Evolutionary conservation across 2,888 invertebrate species (phyloP).

Genomic region (Drosophila setosimentum): DNA sequence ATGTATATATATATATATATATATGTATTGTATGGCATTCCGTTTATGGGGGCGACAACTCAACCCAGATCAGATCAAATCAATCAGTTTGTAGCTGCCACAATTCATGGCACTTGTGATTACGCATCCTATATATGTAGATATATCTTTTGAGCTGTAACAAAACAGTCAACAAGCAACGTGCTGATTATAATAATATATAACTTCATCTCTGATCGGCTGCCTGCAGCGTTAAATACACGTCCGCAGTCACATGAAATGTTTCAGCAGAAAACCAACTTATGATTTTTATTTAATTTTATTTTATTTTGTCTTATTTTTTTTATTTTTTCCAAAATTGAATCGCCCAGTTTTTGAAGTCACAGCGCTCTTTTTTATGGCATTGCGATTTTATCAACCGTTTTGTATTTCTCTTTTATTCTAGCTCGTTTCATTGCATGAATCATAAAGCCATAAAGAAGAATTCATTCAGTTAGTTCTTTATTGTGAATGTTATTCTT

Average conservation of each 20-base stretch:
- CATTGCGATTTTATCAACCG: constrained; percentile 65
- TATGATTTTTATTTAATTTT: constrained; percentile 65
- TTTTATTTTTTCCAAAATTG: constrained; percentile 12
- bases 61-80: constrained; percentile 23
- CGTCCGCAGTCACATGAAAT: constrained; percentile 56
- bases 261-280: constrained; percentile 66
- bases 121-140: constrained; percentile 20
- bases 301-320: constrained; percentile 44
- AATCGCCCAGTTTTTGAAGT: constrained; percentile 6
- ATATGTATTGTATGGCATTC: constrained; percentile 4
- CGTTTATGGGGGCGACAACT: constrained; percentile 47
- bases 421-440: constrained; percentile 60
- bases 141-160: neutral
- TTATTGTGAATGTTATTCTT: constrained; percentile 1
- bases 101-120: constrained; percentile 28
- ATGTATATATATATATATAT: neutral
- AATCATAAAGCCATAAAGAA: constrained; percentile 62
- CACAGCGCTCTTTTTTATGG: constrained; percentile 52
- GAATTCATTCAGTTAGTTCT: constrained; percentile 28
- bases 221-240: constrained; percentile 39
- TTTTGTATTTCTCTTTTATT: constrained; percentile 26
- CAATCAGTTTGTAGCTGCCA: constrained; percentile 15
- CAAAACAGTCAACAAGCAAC: constrained; percentile 49
- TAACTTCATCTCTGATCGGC: constrained; percentile 27
- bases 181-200: constrained; percentile 26